These are phyloP conservation scores for Drosophila kikkawai DNA, from an alignment of 1,140 invertebrate genomes.

Conservation along the genomic window DNA sequence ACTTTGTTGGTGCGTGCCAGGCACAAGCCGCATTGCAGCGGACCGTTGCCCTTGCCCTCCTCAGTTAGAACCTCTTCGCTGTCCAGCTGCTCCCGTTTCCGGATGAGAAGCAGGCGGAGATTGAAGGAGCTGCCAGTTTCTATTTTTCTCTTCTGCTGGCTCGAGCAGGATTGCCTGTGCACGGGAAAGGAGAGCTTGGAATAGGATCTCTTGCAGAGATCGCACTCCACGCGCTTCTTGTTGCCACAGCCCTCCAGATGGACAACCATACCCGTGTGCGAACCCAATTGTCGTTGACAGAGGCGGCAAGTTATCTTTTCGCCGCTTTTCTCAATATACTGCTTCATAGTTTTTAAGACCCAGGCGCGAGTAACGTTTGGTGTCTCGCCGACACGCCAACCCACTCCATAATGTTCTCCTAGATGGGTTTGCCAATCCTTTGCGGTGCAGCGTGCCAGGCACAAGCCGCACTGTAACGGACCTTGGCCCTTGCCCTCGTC, in stretches of 20 bases:
- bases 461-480: constrained; percentile 66
- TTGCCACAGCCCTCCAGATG: constrained; percentile 46
- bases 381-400: constrained; percentile 50
- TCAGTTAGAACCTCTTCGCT: constrained; percentile 52
- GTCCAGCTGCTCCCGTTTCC: constrained; percentile 64
- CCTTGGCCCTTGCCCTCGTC: constrained; percentile 45
- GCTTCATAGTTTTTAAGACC: constrained; percentile 18
- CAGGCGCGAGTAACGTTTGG: constrained; percentile 4
- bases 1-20: constrained; percentile 34
- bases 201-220: neutral
- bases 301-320: constrained; percentile 36
- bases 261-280: constrained; percentile 36
- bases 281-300: constrained; percentile 29
- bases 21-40: constrained; percentile 70
- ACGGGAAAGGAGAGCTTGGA: neutral
- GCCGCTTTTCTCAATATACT: neutral
- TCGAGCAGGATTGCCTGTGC: neutral
- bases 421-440: constrained; percentile 52
- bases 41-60: constrained; percentile 39
- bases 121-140: constrained; percentile 29
- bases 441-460: constrained; percentile 44
- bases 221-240: constrained; percentile 21
- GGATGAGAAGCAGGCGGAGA: constrained; percentile 62
- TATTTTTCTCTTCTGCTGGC: neutral
- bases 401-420: constrained; percentile 71